Evolutionary conservation across 1,140 invertebrate species (phyloP).

Genomic region (Pseudomyrmex sp.): DNA sequence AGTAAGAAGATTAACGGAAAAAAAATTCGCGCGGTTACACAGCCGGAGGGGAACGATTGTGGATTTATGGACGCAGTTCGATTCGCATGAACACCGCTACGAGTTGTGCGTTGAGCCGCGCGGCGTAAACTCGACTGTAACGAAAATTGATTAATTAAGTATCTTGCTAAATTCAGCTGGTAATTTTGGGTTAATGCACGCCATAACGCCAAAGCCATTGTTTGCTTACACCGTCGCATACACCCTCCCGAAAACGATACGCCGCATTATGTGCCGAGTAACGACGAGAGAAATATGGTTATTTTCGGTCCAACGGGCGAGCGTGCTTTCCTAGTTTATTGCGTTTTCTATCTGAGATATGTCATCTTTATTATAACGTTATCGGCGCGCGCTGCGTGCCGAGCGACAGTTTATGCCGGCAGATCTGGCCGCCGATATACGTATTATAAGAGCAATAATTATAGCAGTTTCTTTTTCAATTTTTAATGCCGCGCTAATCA

Average conservation of each 20-base stretch:
- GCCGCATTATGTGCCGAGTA: slow-evolving; percentile 62
- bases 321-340: slow-evolving; percentile 76
- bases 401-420: slow-evolving; percentile 71
- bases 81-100: slow-evolving; percentile 22
- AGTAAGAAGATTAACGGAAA: neutral
- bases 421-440: slow-evolving; percentile 72
- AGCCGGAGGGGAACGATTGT: neutral
- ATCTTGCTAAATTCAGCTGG: slow-evolving; percentile 46
- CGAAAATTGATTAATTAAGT: slow-evolving; percentile 63
- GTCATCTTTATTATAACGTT: slow-evolving; percentile 79
- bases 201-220: slow-evolving; percentile 63
- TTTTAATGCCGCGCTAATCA: slow-evolving; percentile 74
- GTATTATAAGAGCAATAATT: slow-evolving; percentile 74
- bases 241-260: slow-evolving; percentile 50
- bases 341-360: slow-evolving; percentile 77
- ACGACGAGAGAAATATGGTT: slow-evolving; percentile 74
- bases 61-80: slow-evolving; percentile 18
- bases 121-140: slow-evolving; percentile 48
- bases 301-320: slow-evolving; percentile 72
- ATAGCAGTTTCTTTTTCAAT: slow-evolving; percentile 76
- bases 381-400: slow-evolving; percentile 73
- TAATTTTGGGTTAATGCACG: slow-evolving; percentile 67
- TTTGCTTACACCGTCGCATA: slow-evolving; percentile 46
- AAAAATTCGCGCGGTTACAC: neutral
- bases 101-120: slow-evolving; percentile 1